Conservation (phyloP, 1,140 invertebrate genomes). For the Tetragnatha versicolor region DNA sequence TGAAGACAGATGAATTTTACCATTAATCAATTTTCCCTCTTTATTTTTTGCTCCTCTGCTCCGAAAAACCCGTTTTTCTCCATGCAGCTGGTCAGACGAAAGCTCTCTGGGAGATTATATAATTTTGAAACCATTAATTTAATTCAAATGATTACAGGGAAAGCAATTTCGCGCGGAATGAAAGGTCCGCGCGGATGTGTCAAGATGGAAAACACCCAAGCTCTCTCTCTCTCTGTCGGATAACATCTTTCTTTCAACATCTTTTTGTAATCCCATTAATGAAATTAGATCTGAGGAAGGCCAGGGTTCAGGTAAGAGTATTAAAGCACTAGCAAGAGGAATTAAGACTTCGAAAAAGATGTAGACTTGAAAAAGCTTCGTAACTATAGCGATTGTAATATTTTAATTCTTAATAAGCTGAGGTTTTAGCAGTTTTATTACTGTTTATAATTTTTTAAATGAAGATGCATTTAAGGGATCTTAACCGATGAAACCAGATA, state of each 20-base stretch:
- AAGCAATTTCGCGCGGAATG: neutral
- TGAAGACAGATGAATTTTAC: neutral
- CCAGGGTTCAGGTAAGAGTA: too few species aligned
- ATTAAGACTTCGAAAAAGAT: too few species aligned
- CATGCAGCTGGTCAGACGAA: neutral
- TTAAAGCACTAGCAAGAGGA: too few species aligned
- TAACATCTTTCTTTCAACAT: constrained; percentile 22
- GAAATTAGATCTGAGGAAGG: neutral
- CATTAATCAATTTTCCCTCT: constrained; percentile 3
- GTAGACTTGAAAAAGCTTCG: too few species aligned
- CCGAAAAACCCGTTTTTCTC: constrained; percentile 16
- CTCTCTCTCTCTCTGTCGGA: constrained; percentile 16
- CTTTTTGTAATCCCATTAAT: neutral
- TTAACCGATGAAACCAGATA: too few species aligned
- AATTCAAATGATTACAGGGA: constrained; percentile 14
- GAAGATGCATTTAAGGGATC: too few species aligned
- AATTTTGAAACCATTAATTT: constrained; percentile 21
- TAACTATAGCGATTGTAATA: too few species aligned
- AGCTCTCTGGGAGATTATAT: constrained; percentile 4
- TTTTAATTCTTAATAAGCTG: too few species aligned
- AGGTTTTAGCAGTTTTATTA: too few species aligned
- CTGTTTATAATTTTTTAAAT: too few species aligned
- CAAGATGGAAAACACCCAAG: neutral
- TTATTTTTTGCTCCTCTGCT: neutral
- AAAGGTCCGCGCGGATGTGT: neutral